These are phyloP conservation scores for Halocynthia aurantium DNA, from an alignment of 23 tunicate genomes.

Conservation along the genomic window DNA sequence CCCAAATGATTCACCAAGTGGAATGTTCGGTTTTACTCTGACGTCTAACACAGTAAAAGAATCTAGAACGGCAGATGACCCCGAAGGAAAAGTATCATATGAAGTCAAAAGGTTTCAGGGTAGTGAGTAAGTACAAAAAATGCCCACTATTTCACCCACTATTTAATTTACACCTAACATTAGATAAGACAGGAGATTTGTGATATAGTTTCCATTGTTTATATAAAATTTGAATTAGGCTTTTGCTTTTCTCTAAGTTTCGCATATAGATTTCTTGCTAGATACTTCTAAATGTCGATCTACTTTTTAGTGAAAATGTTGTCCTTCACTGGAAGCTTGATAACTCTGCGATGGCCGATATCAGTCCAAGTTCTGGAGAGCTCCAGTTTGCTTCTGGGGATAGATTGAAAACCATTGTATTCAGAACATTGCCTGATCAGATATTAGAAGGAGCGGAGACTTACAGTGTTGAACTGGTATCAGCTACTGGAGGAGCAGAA, in stretches of 20 bases:
- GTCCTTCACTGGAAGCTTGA: slow-evolving; percentile 64
- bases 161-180: neutral
- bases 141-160: neutral
- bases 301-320: slow-evolving; percentile 51
- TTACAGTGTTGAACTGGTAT: slow-evolving; percentile 13
- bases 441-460: slow-evolving; percentile 73
- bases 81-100: slow-evolving; percentile 44
- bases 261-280: neutral
- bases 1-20: slow-evolving; percentile 89
- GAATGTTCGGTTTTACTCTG: slow-evolving; percentile 79
- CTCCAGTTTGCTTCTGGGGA: slow-evolving; percentile 32
- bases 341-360: slow-evolving; percentile 36
- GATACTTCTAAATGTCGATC: neutral
- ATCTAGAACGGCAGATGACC: slow-evolving; percentile 44
- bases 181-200: neutral
- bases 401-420: slow-evolving; percentile 32
- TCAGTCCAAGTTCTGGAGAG: slow-evolving; percentile 70
- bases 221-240: neutral
- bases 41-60: slow-evolving; percentile 29
- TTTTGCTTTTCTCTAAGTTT: too few relatives aligned
- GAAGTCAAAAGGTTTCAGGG: slow-evolving; percentile 69
- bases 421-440: slow-evolving; percentile 70
- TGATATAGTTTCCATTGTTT: neutral
- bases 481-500: slow-evolving; percentile 78
- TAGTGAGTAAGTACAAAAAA: slow-evolving; percentile 43